Conservation (phyloP, 2,888 invertebrate species). For the Spodoptera littoralis region DNA sequence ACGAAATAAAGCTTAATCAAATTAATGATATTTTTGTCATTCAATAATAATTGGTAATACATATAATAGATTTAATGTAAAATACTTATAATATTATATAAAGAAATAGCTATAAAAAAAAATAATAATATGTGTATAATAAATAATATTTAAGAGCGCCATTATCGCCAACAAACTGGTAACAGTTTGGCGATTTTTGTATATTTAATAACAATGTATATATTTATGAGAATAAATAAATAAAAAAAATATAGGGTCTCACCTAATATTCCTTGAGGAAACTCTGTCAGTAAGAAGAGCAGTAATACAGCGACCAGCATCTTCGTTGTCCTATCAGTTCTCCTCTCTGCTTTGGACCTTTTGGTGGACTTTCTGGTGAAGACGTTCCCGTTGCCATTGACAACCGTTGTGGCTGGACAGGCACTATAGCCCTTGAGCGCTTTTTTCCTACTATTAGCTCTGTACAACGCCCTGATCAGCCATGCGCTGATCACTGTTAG, state of each 20-base stretch:
- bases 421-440: slow-evolving; percentile 86
- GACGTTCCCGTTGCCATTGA: slow-evolving; percentile 78
- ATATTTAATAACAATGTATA: too few relatives aligned
- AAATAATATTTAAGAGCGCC: too few relatives aligned
- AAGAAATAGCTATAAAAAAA: too few relatives aligned
- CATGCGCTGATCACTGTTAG: slow-evolving; percentile 93
- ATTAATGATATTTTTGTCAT: too few relatives aligned
- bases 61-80: too few relatives aligned
- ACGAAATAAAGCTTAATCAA: neutral
- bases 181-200: too few relatives aligned
- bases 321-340: slow-evolving; percentile 94
- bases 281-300: slow-evolving; percentile 96
- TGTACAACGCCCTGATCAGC: slow-evolving; percentile 92
- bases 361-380: slow-evolving; percentile 81
- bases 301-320: slow-evolving; percentile 96
- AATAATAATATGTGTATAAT: too few relatives aligned
- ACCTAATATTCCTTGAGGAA: slow-evolving; percentile 94
- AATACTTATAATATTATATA: too few relatives aligned
- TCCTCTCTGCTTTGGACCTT: slow-evolving; percentile 79
- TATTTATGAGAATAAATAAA: too few relatives aligned
- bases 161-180: too few relatives aligned
- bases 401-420: slow-evolving; percentile 76
- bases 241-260: too few relatives aligned
- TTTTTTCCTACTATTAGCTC: slow-evolving; percentile 91
- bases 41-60: too few relatives aligned